Evolutionary conservation across 1,140 invertebrate species (phyloP), one percentile per base, ranked within the genome.

Genomic region (Megalopta genalis): DNA sequence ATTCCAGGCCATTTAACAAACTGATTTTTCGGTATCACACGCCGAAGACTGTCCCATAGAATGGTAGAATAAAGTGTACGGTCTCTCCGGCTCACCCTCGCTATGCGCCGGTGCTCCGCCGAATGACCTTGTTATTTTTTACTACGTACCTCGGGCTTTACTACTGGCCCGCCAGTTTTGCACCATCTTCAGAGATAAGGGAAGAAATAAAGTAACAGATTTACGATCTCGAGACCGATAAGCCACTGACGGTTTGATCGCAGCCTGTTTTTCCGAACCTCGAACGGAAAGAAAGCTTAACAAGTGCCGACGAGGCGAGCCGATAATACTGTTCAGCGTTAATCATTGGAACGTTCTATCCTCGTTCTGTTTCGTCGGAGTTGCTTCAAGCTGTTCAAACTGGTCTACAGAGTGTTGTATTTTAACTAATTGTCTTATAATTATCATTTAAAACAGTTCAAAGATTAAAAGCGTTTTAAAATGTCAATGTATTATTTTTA

Each of bases 111-210:
- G 72, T 67, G 71, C 60, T 57, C 59, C 66, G 25, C 54, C 52
- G 77, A 88, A 82, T 60, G 79, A 84, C 83, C 88, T 91, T 89
- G 86, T 91, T 91, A 90, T 91, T 90, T 91, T 90, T 91, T 88
- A 90, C 79, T 81, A 71, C 81, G 62, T 52, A 64, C 54, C 72
- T 65, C 37, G 66, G 54, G 60, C 71, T 87, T 83, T 78, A 83
- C 63, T 83, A 72, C 67, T 77, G 65, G 49, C 59, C 67, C 77
- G 69, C 54, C 74, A 78, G 64, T 78, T 84, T 84, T 84, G 82
- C 76, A 83, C 69, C 81, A 71, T 62, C 59, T 65, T 73, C 69
- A 52, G 32, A 52, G 82, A 84, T 84, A 84, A 84, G 60, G 65
- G 68, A 71, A 42, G 42, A 32, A 25, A 69, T 42, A 72, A 72